Evolutionary conservation across 1,140 invertebrate species (phyloP).

Genomic region (Caenorhabditis brenneri): DNA sequence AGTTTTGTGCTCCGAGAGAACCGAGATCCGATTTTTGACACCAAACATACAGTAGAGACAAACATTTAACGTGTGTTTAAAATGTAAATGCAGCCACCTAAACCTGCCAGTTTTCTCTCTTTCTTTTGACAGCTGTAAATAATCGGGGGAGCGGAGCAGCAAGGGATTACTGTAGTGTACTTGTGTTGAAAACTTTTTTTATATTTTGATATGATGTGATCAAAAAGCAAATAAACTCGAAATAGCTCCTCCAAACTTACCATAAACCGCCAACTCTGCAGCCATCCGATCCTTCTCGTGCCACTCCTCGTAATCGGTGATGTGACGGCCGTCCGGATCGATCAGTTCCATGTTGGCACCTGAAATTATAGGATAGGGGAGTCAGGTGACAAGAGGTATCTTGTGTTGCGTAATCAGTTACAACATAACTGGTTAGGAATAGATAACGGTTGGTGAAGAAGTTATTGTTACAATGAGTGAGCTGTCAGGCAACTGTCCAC

Average conservation of each 20-base stretch:
- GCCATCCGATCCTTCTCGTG: neutral
- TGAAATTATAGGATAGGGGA: neutral
- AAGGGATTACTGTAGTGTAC: neutral
- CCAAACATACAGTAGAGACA: constrained; percentile 4
- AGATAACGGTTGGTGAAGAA: neutral
- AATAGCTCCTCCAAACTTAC: neutral
- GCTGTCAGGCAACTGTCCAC: too few species aligned
- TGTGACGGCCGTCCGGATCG: constrained; percentile 5
- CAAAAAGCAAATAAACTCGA: neutral
- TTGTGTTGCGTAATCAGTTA: neutral
- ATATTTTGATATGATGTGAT: neutral
- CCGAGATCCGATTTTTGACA: neutral
- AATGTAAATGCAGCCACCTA: neutral
- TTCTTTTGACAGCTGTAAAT: constrained; percentile 40
- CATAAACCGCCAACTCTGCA: neutral
- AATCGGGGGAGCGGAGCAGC: neutral
- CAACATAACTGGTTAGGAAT: neutral
- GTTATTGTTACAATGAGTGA: neutral
- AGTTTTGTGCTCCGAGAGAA: neutral
- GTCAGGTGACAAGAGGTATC: neutral
- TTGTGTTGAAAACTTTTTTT: constrained; percentile 8
- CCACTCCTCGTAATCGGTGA: constrained; percentile 22
- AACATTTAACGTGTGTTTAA: constrained; percentile 41
- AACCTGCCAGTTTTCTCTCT: neutral
- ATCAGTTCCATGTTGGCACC: constrained; percentile 8